Evolutionary conservation across 1,140 invertebrate species (phyloP), one percentile per base, ranked within the genome.

Genomic region (Aleiodes sp.): DNA sequence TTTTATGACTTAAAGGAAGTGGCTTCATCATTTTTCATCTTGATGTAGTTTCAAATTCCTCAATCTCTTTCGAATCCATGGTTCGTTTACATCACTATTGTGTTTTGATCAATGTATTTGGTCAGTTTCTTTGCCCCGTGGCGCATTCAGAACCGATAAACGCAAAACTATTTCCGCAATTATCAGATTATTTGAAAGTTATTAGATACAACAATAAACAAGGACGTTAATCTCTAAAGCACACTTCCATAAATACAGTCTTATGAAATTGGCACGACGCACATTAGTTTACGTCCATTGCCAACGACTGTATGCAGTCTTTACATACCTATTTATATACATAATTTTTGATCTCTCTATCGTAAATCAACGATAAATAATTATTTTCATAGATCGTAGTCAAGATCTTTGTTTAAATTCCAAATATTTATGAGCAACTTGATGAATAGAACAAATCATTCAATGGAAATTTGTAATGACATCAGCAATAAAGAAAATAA

Each of bases 221-320:
- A 68, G 57, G 26, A 60, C 31, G 35, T 67, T 67, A 57, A 46
- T 21, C 26, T 26, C 64, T 26, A 41, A 33, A n/a, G 26, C 9
- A 52, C 60, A 39, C 14, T 43, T 61, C 66, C 66, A 68, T 59
- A 19, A 68, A 61, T 43, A 68, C 66, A 68, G 66, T 68, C 66
- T 68, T 61, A 60, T 43, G 59, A 56, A 46, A 43, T 43, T 64
- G 41, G 21, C 31, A 62, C 19, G 60, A 43, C 62, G 57, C 24
- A 14, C 10, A 60, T 29, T 31, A 60, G 26, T 12, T 14, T 60
- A 16, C 57, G 57, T 52, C 46, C 28, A 60, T 60, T 31, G 57
- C 57, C 31, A 60, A 41, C 62, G 41, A 64, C 62, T 46, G 62
- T 26, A 4, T 2, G 14, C 62, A 64, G 37, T 64, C 60, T 43